Evolutionary conservation across 2,113 vertebrate genomes (phyloP), one percentile per base, ranked within the genome.

Genomic region (Hyperopisus bebe): DNA sequence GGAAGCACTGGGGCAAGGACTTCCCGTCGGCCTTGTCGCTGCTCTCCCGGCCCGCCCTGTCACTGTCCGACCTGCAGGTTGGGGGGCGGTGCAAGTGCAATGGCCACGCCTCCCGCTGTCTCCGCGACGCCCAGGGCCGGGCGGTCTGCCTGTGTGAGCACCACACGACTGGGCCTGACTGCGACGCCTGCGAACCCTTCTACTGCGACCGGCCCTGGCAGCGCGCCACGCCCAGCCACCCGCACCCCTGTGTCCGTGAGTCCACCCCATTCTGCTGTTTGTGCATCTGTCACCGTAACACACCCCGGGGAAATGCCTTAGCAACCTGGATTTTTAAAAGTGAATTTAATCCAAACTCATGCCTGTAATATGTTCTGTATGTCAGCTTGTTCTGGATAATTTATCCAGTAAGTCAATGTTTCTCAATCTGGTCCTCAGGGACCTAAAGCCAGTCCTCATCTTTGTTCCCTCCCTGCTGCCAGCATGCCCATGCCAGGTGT

Each of bases 71-170:
- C 93, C 93, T 97, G 87, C 96, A 97, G 91, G 96, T 97, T 0
- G 97, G 97, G 0, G 96, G 96, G 90, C 93, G 97, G 89, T 97
- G 97, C 87, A 97, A 97, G 92, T 97, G 97, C 88, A 97, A 97
- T 3, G 97, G 97, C 62, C 97, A 97, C 1, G 97, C 96, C 3
- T 97, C 97, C 1, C 95, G 89, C 87, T 97, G 97, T 93, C 94
- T 94, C 6, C 94, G 95, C 1, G 94, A 95, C 21, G 91, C 94
- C 90, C 42, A 91, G 0, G 96, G 96, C 13, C 94, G 80, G 10
- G 94, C 95, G 0, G 90, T 94, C 53, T 97, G 97, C 86, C 91
- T 95, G 51, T 97, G 97, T 47, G 95, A 95, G 91, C 97, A 97
- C 92, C 96, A 97, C 94, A 97, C 96, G 0, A 93, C 96, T 0